phyloP scores from a whole-genome alignment of 2,113 vertebrate species.

The Dasypus novemcinctus region DNA sequence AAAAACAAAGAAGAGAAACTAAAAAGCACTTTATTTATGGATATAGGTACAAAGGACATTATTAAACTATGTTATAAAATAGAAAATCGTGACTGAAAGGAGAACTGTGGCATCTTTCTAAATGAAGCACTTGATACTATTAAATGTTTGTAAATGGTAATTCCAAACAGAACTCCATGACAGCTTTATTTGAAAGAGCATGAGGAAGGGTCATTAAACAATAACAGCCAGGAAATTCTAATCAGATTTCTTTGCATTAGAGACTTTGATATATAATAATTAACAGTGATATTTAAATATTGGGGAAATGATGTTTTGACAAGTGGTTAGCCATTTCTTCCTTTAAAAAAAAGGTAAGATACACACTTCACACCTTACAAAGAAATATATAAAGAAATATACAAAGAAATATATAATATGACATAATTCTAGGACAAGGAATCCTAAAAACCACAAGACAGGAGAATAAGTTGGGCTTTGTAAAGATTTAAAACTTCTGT shows the following conservation, averaged over 20 bases:
- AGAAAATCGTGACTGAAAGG: not conserved
- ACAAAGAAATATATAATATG: not conserved
- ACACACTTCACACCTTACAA: not conserved
- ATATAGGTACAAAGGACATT: not conserved
- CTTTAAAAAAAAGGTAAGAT: not conserved
- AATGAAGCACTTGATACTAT: not conserved
- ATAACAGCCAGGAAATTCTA: not conserved
- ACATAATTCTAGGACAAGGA: not conserved
- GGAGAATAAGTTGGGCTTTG: not conserved
- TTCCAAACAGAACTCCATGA: not conserved
- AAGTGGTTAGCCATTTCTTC: not conserved
- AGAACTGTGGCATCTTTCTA: not conserved
- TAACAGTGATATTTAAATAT: not conserved
- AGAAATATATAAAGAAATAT: no score
- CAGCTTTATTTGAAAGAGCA: not conserved
- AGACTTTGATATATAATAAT: not conserved
- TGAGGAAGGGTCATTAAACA: not conserved
- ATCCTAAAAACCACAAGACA: not conserved
- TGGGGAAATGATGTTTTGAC: not conserved
- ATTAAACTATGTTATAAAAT: not conserved
- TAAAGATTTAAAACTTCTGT: not conserved
- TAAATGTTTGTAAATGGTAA: slow-evolving; percentile 18
- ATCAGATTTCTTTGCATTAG: not conserved
- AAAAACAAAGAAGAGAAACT: not conserved
- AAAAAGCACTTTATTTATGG: not conserved